A percentile compares a stretch with the other conserved stretches of the same genome.
These are phyloP conservation scores for Diabrotica virgifera DNA, from an alignment of 1,140 invertebrate genomes.

Conservation along the genomic window DNA sequence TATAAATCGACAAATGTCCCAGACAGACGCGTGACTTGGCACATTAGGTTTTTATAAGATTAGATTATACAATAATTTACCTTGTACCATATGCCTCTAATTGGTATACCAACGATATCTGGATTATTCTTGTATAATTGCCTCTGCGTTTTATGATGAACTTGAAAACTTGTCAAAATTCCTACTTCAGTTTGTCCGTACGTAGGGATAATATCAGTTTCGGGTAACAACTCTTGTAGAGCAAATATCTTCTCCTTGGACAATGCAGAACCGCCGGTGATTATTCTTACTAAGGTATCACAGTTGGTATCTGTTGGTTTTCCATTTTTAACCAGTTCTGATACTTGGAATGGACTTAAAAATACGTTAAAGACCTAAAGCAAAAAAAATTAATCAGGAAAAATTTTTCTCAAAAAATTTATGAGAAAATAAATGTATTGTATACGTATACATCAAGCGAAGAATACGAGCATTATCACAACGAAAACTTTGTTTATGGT, in stretches of 20 bases:
- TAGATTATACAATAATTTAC: too few species aligned
- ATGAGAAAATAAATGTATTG: too few species aligned
- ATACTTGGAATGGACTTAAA: constrained; percentile 29
- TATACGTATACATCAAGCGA: too few species aligned
- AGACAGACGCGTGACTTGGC: too few species aligned
- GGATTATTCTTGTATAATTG: constrained; percentile 12
- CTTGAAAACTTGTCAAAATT: constrained; percentile 15
- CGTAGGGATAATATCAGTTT: constrained; percentile 22
- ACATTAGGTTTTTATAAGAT: too few species aligned
- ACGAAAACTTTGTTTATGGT: too few species aligned
- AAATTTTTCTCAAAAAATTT: too few species aligned
- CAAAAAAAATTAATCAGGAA: neutral
- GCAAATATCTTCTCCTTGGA: constrained; percentile 51
- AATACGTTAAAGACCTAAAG: constrained; percentile 22
- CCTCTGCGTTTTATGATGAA: constrained; percentile 14
- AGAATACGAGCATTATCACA: too few species aligned
- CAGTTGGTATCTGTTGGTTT: constrained; percentile 34
- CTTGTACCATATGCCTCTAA: constrained; percentile 27
- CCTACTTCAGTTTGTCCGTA: constrained; percentile 37
- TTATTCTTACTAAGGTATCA: constrained; percentile 36
- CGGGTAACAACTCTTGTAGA: constrained; percentile 48
- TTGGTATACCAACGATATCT: constrained; percentile 20
- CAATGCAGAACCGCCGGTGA: constrained; percentile 54
- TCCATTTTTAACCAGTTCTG: constrained; percentile 18
- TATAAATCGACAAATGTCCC: too few species aligned